Evolutionary conservation across 2,888 invertebrate genomes (phyloP).

Genomic region (Acrobasis repandana): DNA sequence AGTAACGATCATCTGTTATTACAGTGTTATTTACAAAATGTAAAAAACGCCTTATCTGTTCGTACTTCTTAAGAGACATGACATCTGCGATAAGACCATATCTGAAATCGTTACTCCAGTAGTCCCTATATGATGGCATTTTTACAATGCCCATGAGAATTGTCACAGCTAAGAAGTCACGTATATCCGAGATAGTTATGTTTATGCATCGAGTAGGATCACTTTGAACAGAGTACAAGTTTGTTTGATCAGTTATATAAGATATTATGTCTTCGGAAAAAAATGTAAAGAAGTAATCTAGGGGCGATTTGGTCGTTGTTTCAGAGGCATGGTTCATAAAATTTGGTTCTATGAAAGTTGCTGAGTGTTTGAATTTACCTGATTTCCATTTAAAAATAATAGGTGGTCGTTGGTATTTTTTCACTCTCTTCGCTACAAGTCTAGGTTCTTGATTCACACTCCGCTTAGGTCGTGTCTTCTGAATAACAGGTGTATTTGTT

Average conservation of each 20-base stretch:
- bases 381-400: conserved; percentile 11
- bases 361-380: conserved; percentile 12
- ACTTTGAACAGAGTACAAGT: too few relatives aligned
- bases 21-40: not conserved
- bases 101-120: not conserved
- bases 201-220: not conserved
- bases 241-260: too few relatives aligned
- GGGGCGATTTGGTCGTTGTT: conserved; percentile 7
- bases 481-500: not conserved
- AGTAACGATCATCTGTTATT: not conserved
- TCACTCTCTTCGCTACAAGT: conserved; percentile 2
- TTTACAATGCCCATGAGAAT: not conserved
- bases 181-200: not conserved
- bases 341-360: not conserved
- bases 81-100: not conserved
- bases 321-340: conserved; percentile 5
- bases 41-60: not conserved
- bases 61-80: not conserved
- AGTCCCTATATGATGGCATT: not conserved
- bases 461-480: conserved; percentile 4
- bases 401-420: conserved; percentile 11
- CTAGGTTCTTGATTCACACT: conserved; percentile 5
- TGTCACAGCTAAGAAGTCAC: not conserved
- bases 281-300: not conserved
- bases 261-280: too few relatives aligned